A percentile compares a stretch with the other conserved stretches of the same genome.
phyloP scores from a whole-genome alignment of 1,140 invertebrate species.

The Triops cancriformis region DNA sequence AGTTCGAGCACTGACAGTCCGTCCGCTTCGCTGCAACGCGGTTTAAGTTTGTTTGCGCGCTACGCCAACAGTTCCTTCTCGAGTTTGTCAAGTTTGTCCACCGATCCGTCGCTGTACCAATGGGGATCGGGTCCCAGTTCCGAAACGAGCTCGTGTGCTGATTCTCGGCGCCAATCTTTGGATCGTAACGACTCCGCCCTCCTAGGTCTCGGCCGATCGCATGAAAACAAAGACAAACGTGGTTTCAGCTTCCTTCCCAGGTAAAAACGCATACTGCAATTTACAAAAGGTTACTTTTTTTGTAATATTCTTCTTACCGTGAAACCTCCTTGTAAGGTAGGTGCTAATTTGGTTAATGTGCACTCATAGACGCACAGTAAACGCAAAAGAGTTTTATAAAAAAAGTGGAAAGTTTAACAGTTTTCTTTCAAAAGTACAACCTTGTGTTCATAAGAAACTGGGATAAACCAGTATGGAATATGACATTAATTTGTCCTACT shows the following conservation, averaged over 20 bases:
- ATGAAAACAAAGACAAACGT: background rate
- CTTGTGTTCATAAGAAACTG: too few relatives aligned
- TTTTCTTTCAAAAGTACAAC: too few relatives aligned
- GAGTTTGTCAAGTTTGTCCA: conserved; percentile 35
- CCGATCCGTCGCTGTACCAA: background rate
- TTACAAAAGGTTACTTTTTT: too few relatives aligned
- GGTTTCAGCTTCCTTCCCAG: background rate
- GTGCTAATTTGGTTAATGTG: too few relatives aligned
- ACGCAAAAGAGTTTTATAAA: too few relatives aligned
- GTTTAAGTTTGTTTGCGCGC: background rate
- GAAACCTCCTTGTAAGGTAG: too few relatives aligned
- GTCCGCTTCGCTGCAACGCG: conserved; percentile 19
- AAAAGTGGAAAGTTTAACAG: too few relatives aligned
- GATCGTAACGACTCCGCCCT: background rate
- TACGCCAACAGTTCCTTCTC: conserved; percentile 14
- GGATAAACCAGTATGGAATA: too few relatives aligned
- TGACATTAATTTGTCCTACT: too few relatives aligned
- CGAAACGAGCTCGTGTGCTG: background rate
- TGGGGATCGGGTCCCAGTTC: background rate
- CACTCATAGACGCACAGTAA: too few relatives aligned
- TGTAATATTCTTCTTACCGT: too few relatives aligned
- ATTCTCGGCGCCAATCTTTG: background rate
- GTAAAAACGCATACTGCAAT: too few relatives aligned
- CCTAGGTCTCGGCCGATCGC: background rate
- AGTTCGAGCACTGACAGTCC: conserved; percentile 37